Conservation (phyloP, 2,113 vertebrate genomes). For the Polyodon spathula region DNA sequence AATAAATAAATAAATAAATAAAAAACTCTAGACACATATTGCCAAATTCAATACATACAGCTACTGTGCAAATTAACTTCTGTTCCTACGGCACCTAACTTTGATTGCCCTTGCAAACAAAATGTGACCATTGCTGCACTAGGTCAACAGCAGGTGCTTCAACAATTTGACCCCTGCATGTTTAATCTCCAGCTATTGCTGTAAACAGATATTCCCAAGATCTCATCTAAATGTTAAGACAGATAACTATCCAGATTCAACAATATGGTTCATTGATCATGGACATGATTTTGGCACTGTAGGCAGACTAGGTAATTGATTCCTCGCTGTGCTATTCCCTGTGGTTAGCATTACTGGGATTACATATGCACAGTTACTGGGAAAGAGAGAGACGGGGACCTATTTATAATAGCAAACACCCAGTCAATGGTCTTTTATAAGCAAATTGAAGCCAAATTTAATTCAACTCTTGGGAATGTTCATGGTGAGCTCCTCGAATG, state of each 20-base stretch:
- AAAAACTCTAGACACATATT: no score
- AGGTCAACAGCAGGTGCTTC: not conserved
- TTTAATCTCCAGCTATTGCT: not conserved
- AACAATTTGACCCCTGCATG: not conserved
- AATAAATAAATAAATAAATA: no score
- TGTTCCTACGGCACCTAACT: no score
- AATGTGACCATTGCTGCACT: no score
- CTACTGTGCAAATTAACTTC: no score
- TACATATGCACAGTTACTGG: slow-evolving; percentile 7
- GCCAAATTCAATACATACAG: no score
- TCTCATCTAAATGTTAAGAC: not conserved
- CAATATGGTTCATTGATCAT: not conserved
- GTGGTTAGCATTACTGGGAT: slow-evolving; percentile 4
- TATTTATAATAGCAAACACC: not conserved
- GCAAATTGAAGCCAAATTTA: not conserved
- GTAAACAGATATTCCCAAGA: not conserved
- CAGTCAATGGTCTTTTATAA: not conserved
- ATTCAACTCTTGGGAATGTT: not conserved
- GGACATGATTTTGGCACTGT: slow-evolving; percentile 3
- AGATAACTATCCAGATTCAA: not conserved
- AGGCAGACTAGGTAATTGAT: slow-evolving; percentile 8
- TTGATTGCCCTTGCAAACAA: no score
- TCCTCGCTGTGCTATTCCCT: slow-evolving; percentile 9
- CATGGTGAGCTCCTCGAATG: not conserved
- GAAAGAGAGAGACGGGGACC: not conserved